A percentile compares a stretch with the other conserved stretches of the same genome.
These are phyloP conservation scores for Drosophila repletoides DNA, from an alignment of 1,140 invertebrate genomes.

Conservation along the genomic window DNA sequence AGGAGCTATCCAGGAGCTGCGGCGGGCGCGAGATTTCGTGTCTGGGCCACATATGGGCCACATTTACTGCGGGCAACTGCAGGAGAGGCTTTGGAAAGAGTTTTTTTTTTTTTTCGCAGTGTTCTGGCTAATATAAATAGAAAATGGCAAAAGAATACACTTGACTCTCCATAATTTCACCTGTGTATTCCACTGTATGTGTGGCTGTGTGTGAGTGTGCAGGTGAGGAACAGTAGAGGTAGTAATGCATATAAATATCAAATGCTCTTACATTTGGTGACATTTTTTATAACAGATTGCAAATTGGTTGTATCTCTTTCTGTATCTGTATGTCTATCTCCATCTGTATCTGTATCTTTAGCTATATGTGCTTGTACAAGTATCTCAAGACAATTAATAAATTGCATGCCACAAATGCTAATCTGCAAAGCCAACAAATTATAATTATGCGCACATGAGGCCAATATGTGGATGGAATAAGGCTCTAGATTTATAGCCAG, in stretches of 20 bases:
- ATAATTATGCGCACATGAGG: conserved; percentile 19
- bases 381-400: conserved; percentile 35
- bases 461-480: conserved; percentile 1
- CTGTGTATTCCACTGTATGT: conserved; percentile 2
- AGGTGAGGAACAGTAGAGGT: conserved; percentile 30
- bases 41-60: conserved; percentile 49
- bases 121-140: conserved; percentile 15
- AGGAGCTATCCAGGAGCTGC: neutral
- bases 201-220: neutral
- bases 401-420: conserved; percentile 26
- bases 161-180: conserved; percentile 20
- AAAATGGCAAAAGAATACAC: conserved; percentile 26
- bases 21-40: neutral
- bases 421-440: conserved; percentile 13
- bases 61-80: conserved; percentile 53
- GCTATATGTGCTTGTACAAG: neutral
- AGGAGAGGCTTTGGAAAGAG: conserved; percentile 44
- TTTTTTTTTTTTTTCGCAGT: too few species aligned
- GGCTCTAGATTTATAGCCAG: conserved; percentile 17
- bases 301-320: conserved; percentile 55
- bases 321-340: too few species aligned
- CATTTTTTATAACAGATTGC: conserved; percentile 74
- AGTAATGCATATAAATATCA: conserved; percentile 62
- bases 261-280: conserved; percentile 51
- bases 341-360: too few species aligned